Conservation (phyloP, 2,797 vertebrate genomes). For the Enoplosus armatus region DNA sequence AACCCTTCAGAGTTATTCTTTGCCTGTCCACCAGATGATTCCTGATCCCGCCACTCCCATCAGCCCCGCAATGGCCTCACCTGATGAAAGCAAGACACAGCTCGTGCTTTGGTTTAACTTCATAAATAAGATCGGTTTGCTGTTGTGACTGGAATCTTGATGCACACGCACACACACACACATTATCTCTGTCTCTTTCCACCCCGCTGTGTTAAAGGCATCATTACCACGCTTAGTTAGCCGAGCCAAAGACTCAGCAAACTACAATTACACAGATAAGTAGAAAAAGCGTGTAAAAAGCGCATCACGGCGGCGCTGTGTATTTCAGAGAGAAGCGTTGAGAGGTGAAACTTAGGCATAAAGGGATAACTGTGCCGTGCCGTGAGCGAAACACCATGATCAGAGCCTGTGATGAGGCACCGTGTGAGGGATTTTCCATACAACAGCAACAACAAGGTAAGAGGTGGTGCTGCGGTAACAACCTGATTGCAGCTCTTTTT, state of each 20-base stretch:
- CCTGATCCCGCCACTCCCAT: too few relatives aligned
- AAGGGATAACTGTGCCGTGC: background rate
- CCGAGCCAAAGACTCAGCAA: background rate
- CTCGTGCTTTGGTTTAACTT: conserved; percentile 1
- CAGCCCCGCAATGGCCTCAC: too few relatives aligned
- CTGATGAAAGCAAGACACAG: conserved; percentile 11
- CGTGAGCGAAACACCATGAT: background rate
- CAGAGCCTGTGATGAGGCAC: background rate
- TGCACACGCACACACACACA: conserved; percentile 6
- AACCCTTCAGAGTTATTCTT: too few relatives aligned
- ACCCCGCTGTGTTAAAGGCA: background rate
- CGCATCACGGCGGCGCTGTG: background rate
- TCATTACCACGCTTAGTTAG: conserved; percentile 14
- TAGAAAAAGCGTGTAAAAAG: background rate
- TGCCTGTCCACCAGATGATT: too few relatives aligned
- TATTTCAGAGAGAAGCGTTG: background rate
- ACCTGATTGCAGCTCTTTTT: background rate
- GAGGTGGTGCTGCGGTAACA: background rate
- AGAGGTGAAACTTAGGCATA: background rate
- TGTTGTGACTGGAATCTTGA: conserved; percentile 25
- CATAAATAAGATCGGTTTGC: conserved; percentile 2
- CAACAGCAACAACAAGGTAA: background rate
- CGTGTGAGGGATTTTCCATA: background rate
- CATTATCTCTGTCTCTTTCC: background rate
- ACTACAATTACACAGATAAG: conserved; percentile 9